Evolutionary conservation across 2,888 invertebrate genomes (phyloP).

Genomic region (Latheticus oryzae): DNA sequence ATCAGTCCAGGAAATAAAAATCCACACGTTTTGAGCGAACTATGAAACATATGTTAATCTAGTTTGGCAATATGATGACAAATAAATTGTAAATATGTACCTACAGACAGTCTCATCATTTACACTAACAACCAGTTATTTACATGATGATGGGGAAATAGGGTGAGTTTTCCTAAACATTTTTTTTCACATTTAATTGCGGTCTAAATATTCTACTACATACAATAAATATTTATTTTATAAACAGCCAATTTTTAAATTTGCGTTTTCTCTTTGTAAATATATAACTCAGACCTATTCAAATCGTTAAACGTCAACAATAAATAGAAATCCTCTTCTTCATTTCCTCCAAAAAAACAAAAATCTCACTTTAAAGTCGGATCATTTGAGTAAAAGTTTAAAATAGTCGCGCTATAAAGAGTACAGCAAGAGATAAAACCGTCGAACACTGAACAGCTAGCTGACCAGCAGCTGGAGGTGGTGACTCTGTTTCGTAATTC

Average conservation of each 20-base stretch:
- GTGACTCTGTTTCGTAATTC: too few species aligned
- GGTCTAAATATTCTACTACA: conserved; percentile 42
- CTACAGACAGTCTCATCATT: conserved; percentile 56
- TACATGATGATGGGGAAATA: conserved; percentile 25
- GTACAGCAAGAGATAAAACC: conserved; percentile 1
- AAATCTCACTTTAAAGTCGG: conserved; percentile 38
- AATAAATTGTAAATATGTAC: conserved; percentile 34
- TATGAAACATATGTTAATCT: conserved; percentile 40
- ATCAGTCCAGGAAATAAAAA: conserved; percentile 20
- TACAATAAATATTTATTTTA: conserved; percentile 48
- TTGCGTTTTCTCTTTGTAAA: conserved; percentile 33
- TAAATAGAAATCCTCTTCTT: conserved; percentile 29
- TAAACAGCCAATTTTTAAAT: conserved; percentile 49
- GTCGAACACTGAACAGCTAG: conserved; percentile 1
- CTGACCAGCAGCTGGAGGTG: neutral
- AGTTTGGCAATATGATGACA: conserved; percentile 43
- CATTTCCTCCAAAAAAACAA: conserved; percentile 14
- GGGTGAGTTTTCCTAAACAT: conserved; percentile 31
- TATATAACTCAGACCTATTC: conserved; percentile 3
- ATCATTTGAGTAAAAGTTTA: conserved; percentile 34
- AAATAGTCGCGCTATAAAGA: conserved; percentile 14
- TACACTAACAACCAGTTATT: conserved; percentile 51
- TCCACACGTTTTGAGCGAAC: conserved; percentile 18
- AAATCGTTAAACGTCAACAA: conserved; percentile 23
- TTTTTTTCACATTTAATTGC: conserved; percentile 41